Conservation (phyloP, 2,113 vertebrate species). For the Platycercus adscitus region DNA sequence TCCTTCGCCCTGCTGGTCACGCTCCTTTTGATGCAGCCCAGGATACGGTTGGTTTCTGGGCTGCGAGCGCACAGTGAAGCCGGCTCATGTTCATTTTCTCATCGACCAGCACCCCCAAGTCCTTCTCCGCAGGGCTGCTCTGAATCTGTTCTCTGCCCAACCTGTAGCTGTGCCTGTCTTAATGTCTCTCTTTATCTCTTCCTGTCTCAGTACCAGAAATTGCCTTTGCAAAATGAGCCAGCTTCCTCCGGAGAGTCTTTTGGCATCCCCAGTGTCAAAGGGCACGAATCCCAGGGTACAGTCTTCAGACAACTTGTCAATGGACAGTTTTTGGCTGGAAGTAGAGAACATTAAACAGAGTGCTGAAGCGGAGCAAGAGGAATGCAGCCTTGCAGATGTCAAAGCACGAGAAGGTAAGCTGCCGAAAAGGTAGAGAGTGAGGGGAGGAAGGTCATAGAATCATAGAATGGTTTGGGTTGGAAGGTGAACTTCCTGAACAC, state of each 20-base stretch:
- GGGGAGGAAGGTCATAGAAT: background rate
- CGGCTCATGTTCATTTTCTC: too few species aligned
- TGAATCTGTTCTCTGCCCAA: too few species aligned
- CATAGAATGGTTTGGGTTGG: background rate
- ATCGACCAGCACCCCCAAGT: too few species aligned
- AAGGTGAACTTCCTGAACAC: background rate
- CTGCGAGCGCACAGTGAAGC: too few species aligned
- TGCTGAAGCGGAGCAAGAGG: conserved; percentile 74
- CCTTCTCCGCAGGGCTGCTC: too few species aligned
- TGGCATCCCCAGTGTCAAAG: conserved; percentile 71
- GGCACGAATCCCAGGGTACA: conserved; percentile 60
- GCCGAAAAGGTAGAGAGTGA: conserved; percentile 3
- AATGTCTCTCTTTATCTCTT: conserved; percentile 42
- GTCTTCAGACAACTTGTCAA: conserved; percentile 78
- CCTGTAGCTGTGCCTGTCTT: background rate
- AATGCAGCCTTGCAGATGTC: conserved; percentile 77
- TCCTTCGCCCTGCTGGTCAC: too few species aligned
- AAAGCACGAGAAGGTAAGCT: conserved; percentile 84
- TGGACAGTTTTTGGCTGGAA: conserved; percentile 90
- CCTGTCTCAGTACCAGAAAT: conserved; percentile 26
- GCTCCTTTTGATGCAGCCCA: too few species aligned
- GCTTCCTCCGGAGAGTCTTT: conserved; percentile 72
- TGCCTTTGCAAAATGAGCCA: conserved; percentile 81
- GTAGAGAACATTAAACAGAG: conserved; percentile 86
- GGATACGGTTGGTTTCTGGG: too few species aligned